Base-by-base conservation (phyloP, 2,888 invertebrate species). In the Thereva nobilitata region DNA sequence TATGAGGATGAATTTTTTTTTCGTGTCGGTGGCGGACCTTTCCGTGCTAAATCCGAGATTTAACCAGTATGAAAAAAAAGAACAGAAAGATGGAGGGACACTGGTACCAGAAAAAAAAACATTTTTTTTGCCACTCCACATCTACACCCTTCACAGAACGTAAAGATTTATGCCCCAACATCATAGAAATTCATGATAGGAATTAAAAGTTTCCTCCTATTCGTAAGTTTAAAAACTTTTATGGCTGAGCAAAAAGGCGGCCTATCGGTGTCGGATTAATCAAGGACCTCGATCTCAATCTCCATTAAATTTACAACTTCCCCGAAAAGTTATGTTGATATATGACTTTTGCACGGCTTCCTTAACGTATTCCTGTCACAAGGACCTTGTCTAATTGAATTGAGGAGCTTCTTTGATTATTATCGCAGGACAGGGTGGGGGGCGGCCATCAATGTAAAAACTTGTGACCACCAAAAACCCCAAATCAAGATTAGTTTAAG, bases 151-250 rank as follows among this genome's bases (percentile, higher is more conserved):
- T 7, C 34, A 23, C 10, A 42, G 37, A 53, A n/a, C 53, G 34
- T 4, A n/a, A 53, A 53, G 50, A 64, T 64, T 64, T 64, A 64
- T 64, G 64, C 44, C 44, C 53, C 42, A 35, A 37, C 37, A 53
- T 64, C 64, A 64, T 35, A 64, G 41, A 53, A 53, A 64, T 52
- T 44, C 53, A 64, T 53, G 64, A 52, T 59, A 59, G 59, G 59
- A 59, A 59, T 59, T 59, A 59, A 59, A 59, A 45, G 45, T 59
- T 55, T 59, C 38, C 47, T 45, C 38, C 37, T 37, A 23, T 37
- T 59, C 45, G 34, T 47, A 37, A 59, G 59, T 59, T 59, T 10
- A 12, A 37, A 8, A 37, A 23, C 37, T 37, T 42, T 47, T 59
- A 45, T 45, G 40, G 47, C 59, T 37, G 49, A 59, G 49, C 45